A percentile compares a stretch with the other conserved stretches of the same genome.
Evolutionary conservation across 2,113 vertebrate genomes (phyloP).

Genomic region (Plectropomus leopardus): DNA sequence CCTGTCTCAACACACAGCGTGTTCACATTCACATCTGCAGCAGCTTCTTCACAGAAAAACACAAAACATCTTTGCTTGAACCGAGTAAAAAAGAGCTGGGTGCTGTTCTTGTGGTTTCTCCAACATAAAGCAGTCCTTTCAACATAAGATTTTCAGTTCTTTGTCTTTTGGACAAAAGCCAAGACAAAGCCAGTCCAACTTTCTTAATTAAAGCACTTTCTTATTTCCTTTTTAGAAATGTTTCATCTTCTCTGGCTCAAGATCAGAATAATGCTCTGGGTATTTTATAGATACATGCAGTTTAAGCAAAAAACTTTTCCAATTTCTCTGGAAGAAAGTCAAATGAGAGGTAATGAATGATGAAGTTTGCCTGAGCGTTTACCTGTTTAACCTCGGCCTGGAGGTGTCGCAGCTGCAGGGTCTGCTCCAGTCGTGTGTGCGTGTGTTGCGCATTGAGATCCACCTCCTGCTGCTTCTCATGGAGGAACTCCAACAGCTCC

Average conservation of each 20-base stretch:
- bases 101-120: slow-evolving; percentile 37
- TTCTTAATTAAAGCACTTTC: background rate
- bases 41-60: background rate
- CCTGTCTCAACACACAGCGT: slow-evolving; percentile 40
- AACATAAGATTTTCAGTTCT: background rate
- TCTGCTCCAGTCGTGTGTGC: slow-evolving; percentile 94
- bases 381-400: slow-evolving; percentile 99
- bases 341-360: background rate
- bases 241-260: background rate
- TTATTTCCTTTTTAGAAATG: slow-evolving; percentile 15
- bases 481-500: slow-evolving; percentile 97
- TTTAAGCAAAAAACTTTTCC: background rate
- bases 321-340: background rate
- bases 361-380: background rate
- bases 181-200: background rate
- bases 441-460: slow-evolving; percentile 95
- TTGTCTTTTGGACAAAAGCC: no score
- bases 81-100: background rate
- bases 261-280: background rate
- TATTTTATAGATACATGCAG: background rate
- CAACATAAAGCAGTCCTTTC: background rate
- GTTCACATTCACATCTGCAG: slow-evolving; percentile 45
- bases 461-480: slow-evolving; percentile 97
- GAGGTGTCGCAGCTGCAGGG: slow-evolving; percentile 94
- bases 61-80: slow-evolving; percentile 2